Evolutionary conservation across 2,888 invertebrate genomes (phyloP).

Genomic region (Stenolophus ochropezus): DNA sequence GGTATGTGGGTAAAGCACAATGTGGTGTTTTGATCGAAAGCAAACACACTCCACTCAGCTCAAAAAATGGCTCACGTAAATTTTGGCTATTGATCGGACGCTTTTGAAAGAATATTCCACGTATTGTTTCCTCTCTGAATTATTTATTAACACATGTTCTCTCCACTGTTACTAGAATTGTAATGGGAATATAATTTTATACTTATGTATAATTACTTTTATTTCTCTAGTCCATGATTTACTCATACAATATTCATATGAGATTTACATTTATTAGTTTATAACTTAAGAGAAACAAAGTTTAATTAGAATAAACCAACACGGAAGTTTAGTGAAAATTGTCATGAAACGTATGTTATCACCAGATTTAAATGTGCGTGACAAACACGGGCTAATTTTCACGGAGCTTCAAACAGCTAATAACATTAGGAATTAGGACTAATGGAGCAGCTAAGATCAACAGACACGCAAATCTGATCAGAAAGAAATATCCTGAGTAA

Average conservation of each 20-base stretch:
- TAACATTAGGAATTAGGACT: slow-evolving; percentile 15
- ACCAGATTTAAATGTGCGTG: slow-evolving; percentile 8
- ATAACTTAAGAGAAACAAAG: not conserved
- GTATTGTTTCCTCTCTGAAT: slow-evolving; percentile 7
- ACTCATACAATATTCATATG: not conserved
- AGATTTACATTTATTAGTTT: not conserved
- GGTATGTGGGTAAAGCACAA: too few relatives aligned
- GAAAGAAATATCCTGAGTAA: not conserved
- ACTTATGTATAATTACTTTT: not conserved
- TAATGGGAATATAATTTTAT: too few relatives aligned
- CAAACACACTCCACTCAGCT: slow-evolving; percentile 8
- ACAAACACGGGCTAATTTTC: slow-evolving; percentile 12
- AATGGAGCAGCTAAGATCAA: slow-evolving; percentile 3
- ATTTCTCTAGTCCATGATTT: not conserved
- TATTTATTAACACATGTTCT: slow-evolving; percentile 8
- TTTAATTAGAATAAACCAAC: not conserved
- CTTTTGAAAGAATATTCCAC: not conserved
- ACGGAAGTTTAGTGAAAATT: not conserved
- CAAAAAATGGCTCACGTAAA: slow-evolving; percentile 16
- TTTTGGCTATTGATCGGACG: not conserved
- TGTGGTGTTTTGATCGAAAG: slow-evolving; percentile 15
- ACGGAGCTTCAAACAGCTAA: slow-evolving; percentile 26
- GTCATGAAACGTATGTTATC: not conserved
- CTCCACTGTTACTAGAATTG: too few relatives aligned
- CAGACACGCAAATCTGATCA: slow-evolving; percentile 22